A percentile compares a stretch with the other conserved stretches of the same genome.
Conservation (phyloP, 2,113 vertebrate genomes). For the Serranochromis macrocephalus region DNA sequence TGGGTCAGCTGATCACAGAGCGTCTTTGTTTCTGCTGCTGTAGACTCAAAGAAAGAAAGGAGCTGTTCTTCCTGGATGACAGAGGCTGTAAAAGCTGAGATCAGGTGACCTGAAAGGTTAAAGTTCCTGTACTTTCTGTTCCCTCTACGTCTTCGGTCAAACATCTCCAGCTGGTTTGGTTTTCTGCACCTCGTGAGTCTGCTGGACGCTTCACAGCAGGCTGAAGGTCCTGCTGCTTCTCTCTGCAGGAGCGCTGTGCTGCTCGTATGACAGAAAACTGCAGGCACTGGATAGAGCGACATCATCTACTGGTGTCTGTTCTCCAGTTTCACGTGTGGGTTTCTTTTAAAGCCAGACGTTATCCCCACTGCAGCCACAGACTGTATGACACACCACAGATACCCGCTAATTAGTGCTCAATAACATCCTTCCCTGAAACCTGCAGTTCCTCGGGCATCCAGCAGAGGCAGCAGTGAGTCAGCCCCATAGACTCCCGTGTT, state of each 20-base stretch:
- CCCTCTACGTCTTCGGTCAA: neutral
- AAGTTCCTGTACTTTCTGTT: neutral
- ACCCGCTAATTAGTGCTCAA: neutral
- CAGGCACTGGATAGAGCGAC: fast-evolving
- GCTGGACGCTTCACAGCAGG: neutral
- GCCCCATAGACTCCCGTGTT: neutral
- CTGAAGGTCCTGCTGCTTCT: neutral
- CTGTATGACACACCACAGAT: neutral
- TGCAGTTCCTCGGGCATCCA: neutral
- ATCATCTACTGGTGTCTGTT: neutral
- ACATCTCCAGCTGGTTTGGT: neutral
- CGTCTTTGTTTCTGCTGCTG: neutral
- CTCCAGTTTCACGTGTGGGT: neutral
- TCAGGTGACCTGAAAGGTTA: neutral
- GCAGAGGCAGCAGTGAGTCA: neutral
- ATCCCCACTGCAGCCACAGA: neutral
- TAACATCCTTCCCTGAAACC: neutral
- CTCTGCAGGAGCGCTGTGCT: neutral
- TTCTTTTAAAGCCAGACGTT: neutral
- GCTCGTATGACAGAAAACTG: neutral
- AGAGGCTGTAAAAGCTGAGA: neutral
- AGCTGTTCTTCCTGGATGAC: neutral
- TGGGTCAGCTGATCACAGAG: neutral
- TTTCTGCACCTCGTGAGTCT: neutral
- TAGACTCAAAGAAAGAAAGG: neutral